Conservation (phyloP, 2,888 invertebrate species). For the Melieria omissa region DNA sequence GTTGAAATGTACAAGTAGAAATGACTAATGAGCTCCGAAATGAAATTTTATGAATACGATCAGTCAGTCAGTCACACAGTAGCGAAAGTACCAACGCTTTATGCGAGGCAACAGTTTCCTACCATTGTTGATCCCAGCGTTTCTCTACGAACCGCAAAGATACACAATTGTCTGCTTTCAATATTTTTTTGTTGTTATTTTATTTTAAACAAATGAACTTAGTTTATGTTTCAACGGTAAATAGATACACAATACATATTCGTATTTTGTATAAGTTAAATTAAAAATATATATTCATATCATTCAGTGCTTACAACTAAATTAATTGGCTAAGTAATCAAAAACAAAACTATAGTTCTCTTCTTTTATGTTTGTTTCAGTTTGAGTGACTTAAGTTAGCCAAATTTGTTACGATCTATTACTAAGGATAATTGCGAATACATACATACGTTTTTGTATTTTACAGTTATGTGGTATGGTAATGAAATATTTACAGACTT, state of each 20-base stretch:
- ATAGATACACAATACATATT: conserved; percentile 32
- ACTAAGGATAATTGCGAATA: neutral
- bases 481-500: too few species aligned
- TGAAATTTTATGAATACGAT: too few species aligned
- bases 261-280: conserved; percentile 5
- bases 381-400: neutral
- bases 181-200: conserved; percentile 32
- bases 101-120: too few species aligned
- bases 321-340: neutral
- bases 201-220: conserved; percentile 28
- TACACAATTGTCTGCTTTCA: conserved; percentile 17
- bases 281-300: neutral
- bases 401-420: neutral
- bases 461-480: too few species aligned
- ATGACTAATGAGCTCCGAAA: too few species aligned
- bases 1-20: too few species aligned
- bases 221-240: conserved; percentile 12
- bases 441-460: neutral
- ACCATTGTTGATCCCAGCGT: too few species aligned
- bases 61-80: too few species aligned
- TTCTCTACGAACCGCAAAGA: neutral
- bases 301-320: neutral
- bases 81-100: too few species aligned
- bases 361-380: neutral
- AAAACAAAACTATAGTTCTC: too few species aligned